phyloP scores from a whole-genome alignment of 2,113 vertebrate genomes.

The Pelecanoides urinatrix region DNA sequence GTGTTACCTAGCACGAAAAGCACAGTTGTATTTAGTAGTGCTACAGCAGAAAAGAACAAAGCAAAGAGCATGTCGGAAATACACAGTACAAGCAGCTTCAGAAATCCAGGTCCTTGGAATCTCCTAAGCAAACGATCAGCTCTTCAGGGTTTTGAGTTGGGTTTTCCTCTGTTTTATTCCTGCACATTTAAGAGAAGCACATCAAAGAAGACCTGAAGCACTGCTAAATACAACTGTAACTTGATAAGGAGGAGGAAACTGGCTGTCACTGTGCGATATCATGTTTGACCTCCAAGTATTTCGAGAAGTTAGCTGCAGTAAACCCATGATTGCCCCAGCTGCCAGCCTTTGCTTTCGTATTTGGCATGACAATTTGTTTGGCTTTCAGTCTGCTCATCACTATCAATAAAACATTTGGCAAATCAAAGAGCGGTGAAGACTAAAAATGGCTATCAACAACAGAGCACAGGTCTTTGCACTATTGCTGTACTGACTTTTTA shows the following conservation, averaged over 20 bases:
- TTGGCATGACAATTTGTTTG: not conserved
- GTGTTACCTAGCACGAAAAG: not conserved
- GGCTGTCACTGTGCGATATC: not conserved
- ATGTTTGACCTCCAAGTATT: not conserved
- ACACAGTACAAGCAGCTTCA: not conserved
- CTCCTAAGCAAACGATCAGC: not conserved
- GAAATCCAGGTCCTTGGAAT: not conserved
- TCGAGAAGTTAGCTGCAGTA: not conserved
- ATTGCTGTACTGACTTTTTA: not conserved
- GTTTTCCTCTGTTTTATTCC: not conserved
- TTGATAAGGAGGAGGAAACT: not conserved
- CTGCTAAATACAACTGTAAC: not conserved
- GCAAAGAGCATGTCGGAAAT: not conserved
- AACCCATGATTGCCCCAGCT: not conserved
- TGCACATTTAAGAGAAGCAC: not conserved
- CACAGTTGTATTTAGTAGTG: not conserved
- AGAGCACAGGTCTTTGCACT: not conserved
- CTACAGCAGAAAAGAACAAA: not conserved
- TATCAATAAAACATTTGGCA: not conserved
- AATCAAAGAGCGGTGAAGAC: not conserved
- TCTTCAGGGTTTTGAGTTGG: not conserved
- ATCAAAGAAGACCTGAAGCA: rapidly evolving
- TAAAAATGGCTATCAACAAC: not conserved
- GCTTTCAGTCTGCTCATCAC: not conserved
- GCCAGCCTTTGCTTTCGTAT: not conserved